Evolutionary conservation across 2,888 invertebrate species (phyloP).

Genomic region (Ophioninae sp.): DNA sequence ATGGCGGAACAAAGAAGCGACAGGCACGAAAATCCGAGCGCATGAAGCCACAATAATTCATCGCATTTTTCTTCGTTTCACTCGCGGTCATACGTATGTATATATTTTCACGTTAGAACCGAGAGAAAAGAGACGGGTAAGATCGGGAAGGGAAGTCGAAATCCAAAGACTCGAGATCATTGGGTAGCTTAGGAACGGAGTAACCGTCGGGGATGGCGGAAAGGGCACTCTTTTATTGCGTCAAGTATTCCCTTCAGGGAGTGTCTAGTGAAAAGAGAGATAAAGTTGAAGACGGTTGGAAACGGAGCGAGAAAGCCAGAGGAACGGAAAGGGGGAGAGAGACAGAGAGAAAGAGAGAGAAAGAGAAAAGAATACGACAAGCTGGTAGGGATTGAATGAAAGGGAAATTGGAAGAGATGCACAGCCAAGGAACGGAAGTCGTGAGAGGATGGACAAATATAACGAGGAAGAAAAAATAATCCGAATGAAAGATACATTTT

Average conservation of each 20-base stretch:
- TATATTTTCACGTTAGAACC: background rate
- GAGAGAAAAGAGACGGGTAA: constrained; percentile 17
- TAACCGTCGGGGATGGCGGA: constrained; percentile 2
- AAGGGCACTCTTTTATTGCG: constrained; percentile 57
- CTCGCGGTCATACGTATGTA: constrained; percentile 1
- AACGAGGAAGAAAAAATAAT: constrained; percentile 15
- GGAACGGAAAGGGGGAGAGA: constrained; percentile 17
- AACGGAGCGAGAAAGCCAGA: constrained; percentile 6
- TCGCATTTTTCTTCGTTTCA: constrained; percentile 53
- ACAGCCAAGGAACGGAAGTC: constrained; percentile 3
- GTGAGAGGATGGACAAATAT: constrained; percentile 19
- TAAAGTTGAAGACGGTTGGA: background rate
- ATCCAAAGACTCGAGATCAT: constrained; percentile 56
- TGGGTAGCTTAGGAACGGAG: constrained; percentile 27
- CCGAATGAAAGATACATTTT: background rate
- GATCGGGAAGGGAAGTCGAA: constrained; percentile 49
- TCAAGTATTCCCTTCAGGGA: constrained; percentile 56
- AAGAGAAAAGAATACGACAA: constrained; percentile 4
- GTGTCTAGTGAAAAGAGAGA: constrained; percentile 29
- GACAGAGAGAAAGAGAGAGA: constrained; percentile 10
- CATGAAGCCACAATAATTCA: constrained; percentile 56
- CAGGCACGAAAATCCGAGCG: constrained; percentile 31
- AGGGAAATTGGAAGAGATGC: constrained; percentile 50
- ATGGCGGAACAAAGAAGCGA: constrained; percentile 30
- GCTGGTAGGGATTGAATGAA: background rate